Conservation (phyloP, 2,113 vertebrate species). For the Solea solea region DNA sequence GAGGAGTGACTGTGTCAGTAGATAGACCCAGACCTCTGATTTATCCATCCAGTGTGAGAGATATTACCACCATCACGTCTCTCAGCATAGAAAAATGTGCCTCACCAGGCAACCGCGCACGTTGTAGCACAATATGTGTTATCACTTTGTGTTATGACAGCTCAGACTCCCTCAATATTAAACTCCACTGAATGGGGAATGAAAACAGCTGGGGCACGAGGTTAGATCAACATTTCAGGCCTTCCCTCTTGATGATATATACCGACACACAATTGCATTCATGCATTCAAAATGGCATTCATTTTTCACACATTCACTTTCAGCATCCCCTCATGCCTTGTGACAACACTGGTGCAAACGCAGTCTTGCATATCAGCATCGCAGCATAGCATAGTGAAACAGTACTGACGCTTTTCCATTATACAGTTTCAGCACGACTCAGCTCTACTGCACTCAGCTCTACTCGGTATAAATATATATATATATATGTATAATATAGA, state of each 20-base stretch:
- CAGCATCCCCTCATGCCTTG: slow-evolving; percentile 12
- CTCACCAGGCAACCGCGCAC: slow-evolving; percentile 15
- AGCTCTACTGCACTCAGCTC: too few relatives aligned
- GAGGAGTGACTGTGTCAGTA: slow-evolving; percentile 7
- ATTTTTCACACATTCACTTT: slow-evolving; percentile 46
- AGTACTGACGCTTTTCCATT: not conserved
- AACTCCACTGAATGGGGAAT: slow-evolving; percentile 61
- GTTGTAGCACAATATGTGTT: slow-evolving; percentile 20
- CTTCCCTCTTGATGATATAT: slow-evolving; percentile 15
- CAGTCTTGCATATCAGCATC: slow-evolving; percentile 7
- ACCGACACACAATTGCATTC: slow-evolving; percentile 19
- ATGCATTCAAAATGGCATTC: slow-evolving; percentile 35
- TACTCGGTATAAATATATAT: too few relatives aligned
- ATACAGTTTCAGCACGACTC: too few relatives aligned
- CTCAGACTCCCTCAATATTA: slow-evolving; percentile 62
- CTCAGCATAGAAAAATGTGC: slow-evolving; percentile 16
- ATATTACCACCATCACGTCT: slow-evolving; percentile 22
- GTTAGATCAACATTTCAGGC: slow-evolving; percentile 57
- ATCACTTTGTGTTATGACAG: slow-evolving; percentile 62
- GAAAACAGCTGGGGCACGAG: slow-evolving; percentile 59
- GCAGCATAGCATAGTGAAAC: not conserved
- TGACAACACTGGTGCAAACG: slow-evolving; percentile 43
- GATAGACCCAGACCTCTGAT: slow-evolving; percentile 21
- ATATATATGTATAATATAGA: too few relatives aligned
- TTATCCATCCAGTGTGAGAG: not conserved